Percentiles rank a stretch among this genome's conserved stretches.
Evolutionary conservation across 2,888 invertebrate genomes (phyloP).

Genomic region (Epistrophella euchroma): DNA sequence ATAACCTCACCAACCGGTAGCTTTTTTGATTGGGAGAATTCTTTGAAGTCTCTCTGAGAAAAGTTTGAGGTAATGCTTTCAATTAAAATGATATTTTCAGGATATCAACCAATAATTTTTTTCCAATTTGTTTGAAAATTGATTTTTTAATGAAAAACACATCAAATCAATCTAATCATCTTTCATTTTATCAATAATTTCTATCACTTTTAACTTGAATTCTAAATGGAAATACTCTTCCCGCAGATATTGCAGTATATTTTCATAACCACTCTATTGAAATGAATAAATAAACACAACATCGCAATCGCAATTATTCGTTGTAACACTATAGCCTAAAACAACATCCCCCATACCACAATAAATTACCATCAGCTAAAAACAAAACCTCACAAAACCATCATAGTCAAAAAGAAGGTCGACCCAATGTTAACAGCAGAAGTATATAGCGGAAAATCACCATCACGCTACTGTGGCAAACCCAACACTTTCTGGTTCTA

Average conservation of each 20-base stretch:
- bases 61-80: too few species aligned
- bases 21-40: too few species aligned
- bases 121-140: too few species aligned
- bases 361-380: not conserved
- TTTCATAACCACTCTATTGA: slow-evolving; percentile 62
- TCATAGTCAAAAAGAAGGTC: slow-evolving; percentile 39
- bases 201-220: not conserved
- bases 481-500: slow-evolving; percentile 57
- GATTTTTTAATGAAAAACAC: too few species aligned
- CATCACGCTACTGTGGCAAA: slow-evolving; percentile 33
- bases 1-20: too few species aligned
- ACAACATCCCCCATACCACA: slow-evolving; percentile 27
- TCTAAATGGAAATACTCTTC: slow-evolving; percentile 4
- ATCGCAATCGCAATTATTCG: slow-evolving; percentile 48
- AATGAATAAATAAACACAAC: slow-evolving; percentile 66
- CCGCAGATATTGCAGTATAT: slow-evolving; percentile 35
- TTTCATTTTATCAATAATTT: too few species aligned
- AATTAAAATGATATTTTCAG: too few species aligned
- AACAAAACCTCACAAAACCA: slow-evolving; percentile 6
- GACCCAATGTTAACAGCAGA: slow-evolving; percentile 48
- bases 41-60: too few species aligned
- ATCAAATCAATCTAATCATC: too few species aligned
- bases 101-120: too few species aligned
- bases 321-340: slow-evolving; percentile 27
- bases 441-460: slow-evolving; percentile 37